These are phyloP conservation scores for Tetanocera ferruginea DNA, from an alignment of 2,888 invertebrate species.

Conservation along the genomic window DNA sequence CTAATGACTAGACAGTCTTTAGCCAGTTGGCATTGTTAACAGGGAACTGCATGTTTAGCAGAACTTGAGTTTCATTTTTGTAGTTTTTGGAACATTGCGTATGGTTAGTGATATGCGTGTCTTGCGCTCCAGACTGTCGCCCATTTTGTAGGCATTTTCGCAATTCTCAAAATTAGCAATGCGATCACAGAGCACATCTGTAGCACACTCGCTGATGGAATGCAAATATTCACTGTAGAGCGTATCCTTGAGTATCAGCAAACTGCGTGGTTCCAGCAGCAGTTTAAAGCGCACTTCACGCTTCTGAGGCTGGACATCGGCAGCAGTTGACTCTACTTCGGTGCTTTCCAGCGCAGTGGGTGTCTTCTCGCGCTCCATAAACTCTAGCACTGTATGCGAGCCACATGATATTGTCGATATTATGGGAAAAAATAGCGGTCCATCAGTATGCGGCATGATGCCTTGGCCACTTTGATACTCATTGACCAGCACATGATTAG, in stretches of 20 bases:
- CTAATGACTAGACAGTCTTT: not conserved
- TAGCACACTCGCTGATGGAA: constrained; percentile 81
- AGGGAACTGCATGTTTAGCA: constrained; percentile 49
- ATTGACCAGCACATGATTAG: constrained; percentile 96
- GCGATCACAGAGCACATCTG: constrained; percentile 76
- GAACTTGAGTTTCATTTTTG: constrained; percentile 79
- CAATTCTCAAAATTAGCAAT: constrained; percentile 78
- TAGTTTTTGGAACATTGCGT: constrained; percentile 91
- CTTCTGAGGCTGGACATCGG: not conserved
- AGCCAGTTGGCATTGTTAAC: not conserved
- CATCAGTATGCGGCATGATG: constrained; percentile 97
- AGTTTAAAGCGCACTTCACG: constrained; percentile 76
- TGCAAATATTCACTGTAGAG: constrained; percentile 89
- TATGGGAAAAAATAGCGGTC: constrained; percentile 91
- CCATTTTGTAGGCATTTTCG: constrained; percentile 72
- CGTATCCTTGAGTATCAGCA: constrained; percentile 85
- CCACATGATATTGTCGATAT: constrained; percentile 94
- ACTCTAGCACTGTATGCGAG: constrained; percentile 91
- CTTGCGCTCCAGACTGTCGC: constrained; percentile 78
- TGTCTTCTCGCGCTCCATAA: constrained; percentile 68
- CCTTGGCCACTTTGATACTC: constrained; percentile 95
- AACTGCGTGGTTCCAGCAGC: constrained; percentile 88
- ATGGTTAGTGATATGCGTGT: constrained; percentile 92
- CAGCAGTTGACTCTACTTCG: not conserved
- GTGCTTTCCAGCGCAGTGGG: constrained; percentile 26